Evolutionary conservation across 2,888 invertebrate genomes (phyloP), one percentile per base, ranked within the genome.

Genomic region (Trichogramma dendrolimi): DNA sequence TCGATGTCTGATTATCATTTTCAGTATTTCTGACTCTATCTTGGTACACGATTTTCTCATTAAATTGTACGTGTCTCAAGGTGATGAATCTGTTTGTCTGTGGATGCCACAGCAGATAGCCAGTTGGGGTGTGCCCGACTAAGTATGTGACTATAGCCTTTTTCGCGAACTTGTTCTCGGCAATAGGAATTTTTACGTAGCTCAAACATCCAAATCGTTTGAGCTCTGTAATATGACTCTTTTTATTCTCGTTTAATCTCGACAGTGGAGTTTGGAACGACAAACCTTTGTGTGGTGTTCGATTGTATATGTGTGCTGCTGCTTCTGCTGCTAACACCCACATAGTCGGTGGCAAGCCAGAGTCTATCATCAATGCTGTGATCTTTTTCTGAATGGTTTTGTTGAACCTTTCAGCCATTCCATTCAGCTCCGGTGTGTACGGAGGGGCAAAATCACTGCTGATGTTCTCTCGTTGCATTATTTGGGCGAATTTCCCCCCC

Each of bases 361-460:
- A 27, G 27, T 27, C 27, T 27, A 27, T 27, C 27, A 27, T 27
- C 1, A 27, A 3, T 27, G 27, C 27, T 27, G 27, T 27, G 27
- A 27, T 27, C 3, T 27, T 27, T 3, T 27, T 27, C 27, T 27
- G 27, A 27, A 27, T 27, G 27, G 27, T 27, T 27, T 27, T 27
- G 27, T 27, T 2, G 27, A 27, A 27, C 27, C 27, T 27, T 27
- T 27, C 27, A 3, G 27, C 27, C 27, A 27, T 27, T 27, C 27
- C 27, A 27, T 27, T 27, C 27, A 27, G 27, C 44, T 62, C 42
- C 11, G 58, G 58, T 4, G 58, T 58, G 42, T 58, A 48, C 4
- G 58, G 50, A 38, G 52, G 27, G 39, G 54, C 54, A 42, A 52
- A 7, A 8, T 54, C 39, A 43, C 47, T 40, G 42, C 55, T 40